Percentiles rank a stretch among this genome's conserved stretches.
phyloP scores from a whole-genome alignment of 2,888 invertebrate genomes.

The Euzophera pinguis region DNA sequence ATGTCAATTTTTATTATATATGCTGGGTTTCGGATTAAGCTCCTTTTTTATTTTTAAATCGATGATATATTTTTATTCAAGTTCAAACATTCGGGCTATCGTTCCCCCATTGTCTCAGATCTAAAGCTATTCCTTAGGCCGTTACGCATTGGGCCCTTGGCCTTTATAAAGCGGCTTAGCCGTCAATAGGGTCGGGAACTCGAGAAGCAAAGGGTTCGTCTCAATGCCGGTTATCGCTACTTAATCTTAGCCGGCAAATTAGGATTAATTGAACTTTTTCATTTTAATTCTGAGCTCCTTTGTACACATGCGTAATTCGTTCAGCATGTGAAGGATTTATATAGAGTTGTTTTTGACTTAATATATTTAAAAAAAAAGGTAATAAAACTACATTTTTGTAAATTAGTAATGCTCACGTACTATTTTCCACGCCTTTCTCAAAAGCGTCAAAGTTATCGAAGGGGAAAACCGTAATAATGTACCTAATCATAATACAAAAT shows the following conservation, averaged over 20 bases:
- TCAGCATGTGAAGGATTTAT: slow-evolving; percentile 49
- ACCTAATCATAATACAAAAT: background rate
- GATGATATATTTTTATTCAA: slow-evolving; percentile 2
- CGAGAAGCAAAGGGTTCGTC: slow-evolving; percentile 71
- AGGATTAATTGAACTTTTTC: slow-evolving; percentile 79
- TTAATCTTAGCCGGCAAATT: slow-evolving; percentile 76
- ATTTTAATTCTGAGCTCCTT: slow-evolving; percentile 62
- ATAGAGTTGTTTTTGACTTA: slow-evolving; percentile 39
- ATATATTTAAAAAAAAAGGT: background rate
- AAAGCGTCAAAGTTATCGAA: background rate
- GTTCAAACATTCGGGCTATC: slow-evolving; percentile 13
- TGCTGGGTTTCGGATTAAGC: background rate
- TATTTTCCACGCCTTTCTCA: background rate
- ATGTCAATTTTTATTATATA: no score
- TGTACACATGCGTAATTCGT: slow-evolving; percentile 65
- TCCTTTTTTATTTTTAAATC: background rate
- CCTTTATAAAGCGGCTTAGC: slow-evolving; percentile 74
- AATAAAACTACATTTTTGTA: no score
- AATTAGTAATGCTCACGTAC: no score
- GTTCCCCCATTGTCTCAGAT: slow-evolving; percentile 30
- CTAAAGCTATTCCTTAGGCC: slow-evolving; percentile 53
- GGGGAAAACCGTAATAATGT: background rate
- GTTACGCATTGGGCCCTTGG: slow-evolving; percentile 69
- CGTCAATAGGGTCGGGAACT: slow-evolving; percentile 47
- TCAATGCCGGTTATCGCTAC: slow-evolving; percentile 66